Percentiles rank a stretch among this genome's conserved stretches.
Conservation (phyloP, 2,888 invertebrate genomes). For the Epiblema foenella region DNA sequence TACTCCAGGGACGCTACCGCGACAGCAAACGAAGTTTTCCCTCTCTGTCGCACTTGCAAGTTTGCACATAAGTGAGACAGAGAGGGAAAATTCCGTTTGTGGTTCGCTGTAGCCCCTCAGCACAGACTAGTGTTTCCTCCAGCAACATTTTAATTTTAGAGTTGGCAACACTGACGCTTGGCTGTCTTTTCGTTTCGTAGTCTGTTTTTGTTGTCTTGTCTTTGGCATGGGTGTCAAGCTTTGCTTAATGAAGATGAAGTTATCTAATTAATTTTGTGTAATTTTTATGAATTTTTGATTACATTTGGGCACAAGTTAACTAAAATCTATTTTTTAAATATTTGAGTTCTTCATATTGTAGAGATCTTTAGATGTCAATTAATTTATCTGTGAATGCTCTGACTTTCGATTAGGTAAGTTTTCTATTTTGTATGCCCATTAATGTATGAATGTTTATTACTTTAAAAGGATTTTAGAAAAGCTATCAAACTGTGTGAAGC, state of each 20-base stretch:
- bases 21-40: too few relatives aligned
- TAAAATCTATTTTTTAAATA: background rate
- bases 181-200: too few relatives aligned
- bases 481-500: background rate
- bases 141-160: background rate
- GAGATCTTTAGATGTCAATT: background rate
- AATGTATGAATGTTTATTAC: background rate
- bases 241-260: too few relatives aligned
- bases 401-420: constrained; percentile 14
- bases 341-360: background rate
- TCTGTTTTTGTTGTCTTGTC: too few relatives aligned
- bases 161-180: background rate
- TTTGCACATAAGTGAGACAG: too few relatives aligned
- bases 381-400: background rate
- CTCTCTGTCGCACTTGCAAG: too few relatives aligned
- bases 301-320: background rate
- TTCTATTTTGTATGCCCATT: background rate
- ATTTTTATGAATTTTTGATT: background rate
- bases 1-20: too few relatives aligned
- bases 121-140: too few relatives aligned
- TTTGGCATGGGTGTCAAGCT: too few relatives aligned
- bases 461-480: background rate
- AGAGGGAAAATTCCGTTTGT: too few relatives aligned
- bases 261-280: background rate
- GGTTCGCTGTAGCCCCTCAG: too few relatives aligned